Evolutionary conservation across 1,140 invertebrate genomes (phyloP), one percentile per base, ranked within the genome.

Genomic region (Drosophila rufa): DNA sequence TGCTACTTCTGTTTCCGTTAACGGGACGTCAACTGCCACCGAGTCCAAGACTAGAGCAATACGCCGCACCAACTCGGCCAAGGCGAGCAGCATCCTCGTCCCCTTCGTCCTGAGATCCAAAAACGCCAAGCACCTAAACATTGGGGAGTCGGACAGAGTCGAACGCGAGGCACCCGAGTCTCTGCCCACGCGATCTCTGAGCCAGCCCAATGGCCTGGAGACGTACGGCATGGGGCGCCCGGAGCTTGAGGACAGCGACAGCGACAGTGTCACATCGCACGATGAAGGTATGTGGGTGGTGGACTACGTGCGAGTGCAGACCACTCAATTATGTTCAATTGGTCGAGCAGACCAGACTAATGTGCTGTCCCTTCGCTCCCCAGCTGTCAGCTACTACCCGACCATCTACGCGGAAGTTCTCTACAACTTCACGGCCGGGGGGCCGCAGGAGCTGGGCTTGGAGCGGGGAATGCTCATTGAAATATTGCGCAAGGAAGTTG

Each of bases 131-230:
- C 79, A 89, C 7, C 56, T 75, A 2, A 61, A 73, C 61, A 55
- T 67, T 1, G 70, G 51, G 11, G 74, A 55, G 27, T 50, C 57
- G 8, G 61, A 66, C 25, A 69, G 60, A 14, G 56, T 55, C 3
- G 87, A 92, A 15, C 79, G 87, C 17, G 75, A 85, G 22, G 86
- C 93, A 79, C 94, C 93, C 71, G 93, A 94, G 90, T 94, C 95
- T 43, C 94, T 95, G 82, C 93, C 96, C 61, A 94, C 95, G 64
- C 93, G 96, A 36, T 96, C 96, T 6, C 93, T 96, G 19, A 96
- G 96, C 85, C 96, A 96, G 81, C 96, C 96, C 55, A 94, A 96
- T 71, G 96, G 96, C 78, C 94, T 96, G 68, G 95, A 96, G 30
- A 79, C 67, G 0, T 91, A 80, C 73, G 91, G 87, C 25, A 90